Percentiles rank a stretch among this genome's conserved stretches.
Conservation (phyloP, 2,113 vertebrate species). For the Phyllostomus hastatus region DNA sequence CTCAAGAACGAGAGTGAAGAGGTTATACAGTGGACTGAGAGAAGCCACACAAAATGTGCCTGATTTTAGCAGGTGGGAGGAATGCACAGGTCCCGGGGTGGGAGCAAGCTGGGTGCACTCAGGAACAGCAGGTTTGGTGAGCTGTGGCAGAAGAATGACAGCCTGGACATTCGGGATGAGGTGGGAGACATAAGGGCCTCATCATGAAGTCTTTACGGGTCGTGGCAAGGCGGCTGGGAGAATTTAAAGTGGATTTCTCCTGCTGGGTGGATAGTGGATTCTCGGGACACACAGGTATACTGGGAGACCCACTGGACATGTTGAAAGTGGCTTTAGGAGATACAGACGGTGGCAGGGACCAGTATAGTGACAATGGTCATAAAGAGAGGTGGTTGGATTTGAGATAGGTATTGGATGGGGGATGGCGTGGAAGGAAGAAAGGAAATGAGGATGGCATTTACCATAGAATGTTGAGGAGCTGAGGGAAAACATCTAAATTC, state of each 20-base stretch:
- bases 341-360: fast-evolving
- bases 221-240: neutral
- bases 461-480: neutral
- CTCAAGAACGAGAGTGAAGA: neutral
- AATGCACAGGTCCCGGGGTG: neutral
- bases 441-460: neutral
- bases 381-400: neutral
- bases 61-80: neutral
- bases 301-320: neutral
- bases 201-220: neutral
- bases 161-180: neutral
- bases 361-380: neutral
- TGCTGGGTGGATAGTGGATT: neutral
- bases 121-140: neutral
- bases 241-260: neutral
- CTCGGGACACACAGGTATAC: neutral
- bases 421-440: neutral
- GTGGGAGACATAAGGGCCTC: neutral
- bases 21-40: neutral
- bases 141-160: neutral
- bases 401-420: neutral
- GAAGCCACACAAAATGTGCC: too few species aligned
- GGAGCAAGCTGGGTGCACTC: fast-evolving
- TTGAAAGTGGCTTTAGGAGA: neutral
- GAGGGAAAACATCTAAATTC: neutral